Evolutionary conservation across 35 echinoderm and acorn worm genomes (phyloP).

Genomic region (Heliocidaris tuberculata): DNA sequence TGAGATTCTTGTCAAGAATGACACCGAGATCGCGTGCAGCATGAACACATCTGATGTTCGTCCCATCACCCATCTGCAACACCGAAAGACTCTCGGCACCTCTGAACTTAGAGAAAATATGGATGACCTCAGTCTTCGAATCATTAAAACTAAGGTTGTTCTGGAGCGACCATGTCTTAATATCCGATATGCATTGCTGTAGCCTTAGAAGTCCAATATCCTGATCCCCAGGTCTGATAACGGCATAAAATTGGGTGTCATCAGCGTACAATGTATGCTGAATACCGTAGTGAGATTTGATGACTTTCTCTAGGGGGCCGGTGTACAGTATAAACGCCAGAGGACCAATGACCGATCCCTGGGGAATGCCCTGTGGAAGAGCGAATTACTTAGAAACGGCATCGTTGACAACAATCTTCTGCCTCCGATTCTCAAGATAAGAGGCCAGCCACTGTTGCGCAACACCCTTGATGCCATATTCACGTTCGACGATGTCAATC

Average conservation of each 20-base stretch:
- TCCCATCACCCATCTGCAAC: constrained; percentile 10
- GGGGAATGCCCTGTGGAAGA: background rate
- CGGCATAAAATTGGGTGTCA: background rate
- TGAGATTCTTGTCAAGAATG: constrained; percentile 20
- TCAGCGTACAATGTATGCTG: background rate
- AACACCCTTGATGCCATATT: background rate
- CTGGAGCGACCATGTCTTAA: constrained; percentile 12
- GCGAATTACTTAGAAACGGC: background rate
- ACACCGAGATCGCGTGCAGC: constrained; percentile 43
- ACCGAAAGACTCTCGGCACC: background rate
- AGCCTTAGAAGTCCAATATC: background rate
- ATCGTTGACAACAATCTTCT: background rate
- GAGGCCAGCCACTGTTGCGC: background rate
- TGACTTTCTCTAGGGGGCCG: background rate
- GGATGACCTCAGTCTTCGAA: constrained; percentile 38
- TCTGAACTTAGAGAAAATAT: constrained; percentile 27
- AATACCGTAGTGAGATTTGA: background rate
- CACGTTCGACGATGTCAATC: background rate
- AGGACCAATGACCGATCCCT: background rate
- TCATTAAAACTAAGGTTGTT: constrained; percentile 57
- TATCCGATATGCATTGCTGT: background rate
- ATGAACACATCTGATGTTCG: background rate
- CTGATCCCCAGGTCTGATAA: background rate
- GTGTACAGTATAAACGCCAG: background rate
- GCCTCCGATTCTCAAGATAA: background rate